Base-by-base conservation (phyloP, 2,888 invertebrate genomes). In the Ichneumoninae sp. region DNA sequence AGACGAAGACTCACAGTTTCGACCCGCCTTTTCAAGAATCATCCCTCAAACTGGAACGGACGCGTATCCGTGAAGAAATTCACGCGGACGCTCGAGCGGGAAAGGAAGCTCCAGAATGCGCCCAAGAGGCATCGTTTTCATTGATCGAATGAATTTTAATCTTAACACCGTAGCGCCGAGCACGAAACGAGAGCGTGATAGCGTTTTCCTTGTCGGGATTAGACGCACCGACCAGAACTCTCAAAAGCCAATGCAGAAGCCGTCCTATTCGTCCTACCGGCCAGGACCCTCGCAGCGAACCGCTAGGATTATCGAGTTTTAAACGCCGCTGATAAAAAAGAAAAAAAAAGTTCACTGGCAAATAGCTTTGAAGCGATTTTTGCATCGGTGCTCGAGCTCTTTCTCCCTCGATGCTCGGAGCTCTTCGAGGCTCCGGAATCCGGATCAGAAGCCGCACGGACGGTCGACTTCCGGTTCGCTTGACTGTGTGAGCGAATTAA, bases 111-210 rank as follows among this genome's bases (percentile, higher is more conserved):
- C 57, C 36, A 36, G 74, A 60, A 70, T 26, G 66, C 52, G 36
- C 63, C 69, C 16, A 36, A 36, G 36, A 84, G 85, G 91, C 91
- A 26, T 60, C 77, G 92, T 92, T 47, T 16, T 91, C 92, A 91
- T 93, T 91, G 90, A 92, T 92, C 91, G 92, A 92, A 92, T 92
- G 91, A 93, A 92, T 91, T 86, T 76, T 93, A 93, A 93, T 92
- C 93, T 91, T 88, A 85, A 80, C 83, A 86, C 84, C 85, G 81
- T 75, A 85, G 74, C 83, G 88, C 85, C 79, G 86, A 88, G 92
- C 93, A 93, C 93, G 93, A 87, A 85, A 89, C 89, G 60, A 5
- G 85, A 82, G 89, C 93, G 93, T 93, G 93, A 93, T 92, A 90
- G 86, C 92, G 90, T 91, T 88, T 88, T 89, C 88, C 89, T 88